These are phyloP conservation scores for Euura saliciscinereae DNA, from an alignment of 1,140 invertebrate genomes.

Conservation along the genomic window DNA sequence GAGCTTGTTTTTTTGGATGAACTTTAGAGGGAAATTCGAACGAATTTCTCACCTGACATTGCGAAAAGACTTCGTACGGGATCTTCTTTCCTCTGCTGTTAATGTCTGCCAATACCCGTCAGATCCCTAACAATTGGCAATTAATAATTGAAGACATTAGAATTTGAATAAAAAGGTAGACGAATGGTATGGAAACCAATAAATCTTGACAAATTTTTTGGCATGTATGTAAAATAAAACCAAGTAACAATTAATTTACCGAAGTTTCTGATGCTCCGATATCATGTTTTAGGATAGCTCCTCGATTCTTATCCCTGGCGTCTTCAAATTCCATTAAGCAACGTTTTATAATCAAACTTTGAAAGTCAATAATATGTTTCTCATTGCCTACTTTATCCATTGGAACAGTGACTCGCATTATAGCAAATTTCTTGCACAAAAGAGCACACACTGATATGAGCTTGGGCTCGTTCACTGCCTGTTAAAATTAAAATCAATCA, in stretches of 20 bases:
- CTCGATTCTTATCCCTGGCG: conserved; percentile 68
- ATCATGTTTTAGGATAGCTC: conserved; percentile 65
- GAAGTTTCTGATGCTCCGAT: conserved; percentile 69
- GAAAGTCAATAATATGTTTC: conserved; percentile 70
- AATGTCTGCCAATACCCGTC: conserved; percentile 51
- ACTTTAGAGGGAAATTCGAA: not conserved
- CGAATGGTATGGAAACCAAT: too few relatives aligned
- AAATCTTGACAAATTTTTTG: too few relatives aligned
- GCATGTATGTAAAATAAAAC: too few relatives aligned
- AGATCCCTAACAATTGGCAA: too few relatives aligned
- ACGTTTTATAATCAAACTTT: conserved; percentile 79
- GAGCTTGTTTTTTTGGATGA: conserved; percentile 9
- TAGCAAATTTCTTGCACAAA: conserved; percentile 74
- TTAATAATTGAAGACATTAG: too few relatives aligned
- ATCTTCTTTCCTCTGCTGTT: conserved; percentile 77
- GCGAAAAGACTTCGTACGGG: conserved; percentile 83
- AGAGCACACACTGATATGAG: conserved; percentile 90
- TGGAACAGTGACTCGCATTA: conserved; percentile 62
- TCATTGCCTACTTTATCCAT: conserved; percentile 35
- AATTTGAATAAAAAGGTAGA: too few relatives aligned
- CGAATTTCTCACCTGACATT: conserved; percentile 72
- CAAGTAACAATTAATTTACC: conserved; percentile 61
- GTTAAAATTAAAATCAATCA: conserved; percentile 21
- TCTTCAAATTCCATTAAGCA: conserved; percentile 91
- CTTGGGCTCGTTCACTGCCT: conserved; percentile 91